Base-by-base conservation (phyloP, 2,888 invertebrate genomes). In the Alloscopus bannaensis region DNA sequence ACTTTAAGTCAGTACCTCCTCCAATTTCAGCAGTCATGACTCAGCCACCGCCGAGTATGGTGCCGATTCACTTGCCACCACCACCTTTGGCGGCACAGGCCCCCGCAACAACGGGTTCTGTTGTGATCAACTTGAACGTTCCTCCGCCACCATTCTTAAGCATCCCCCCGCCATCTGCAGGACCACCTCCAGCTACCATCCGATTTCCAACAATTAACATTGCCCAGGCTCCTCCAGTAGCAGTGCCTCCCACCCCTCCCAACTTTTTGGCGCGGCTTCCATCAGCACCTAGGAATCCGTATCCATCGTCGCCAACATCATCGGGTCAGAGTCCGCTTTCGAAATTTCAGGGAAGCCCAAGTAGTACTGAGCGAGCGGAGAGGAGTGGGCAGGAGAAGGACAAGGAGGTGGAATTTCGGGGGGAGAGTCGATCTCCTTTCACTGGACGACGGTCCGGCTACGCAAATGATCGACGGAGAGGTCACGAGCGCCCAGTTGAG, bases 41-140 rank as follows among this genome's bases (percentile, higher is more conserved):
- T 42, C 62, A 73, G 20, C 70, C 76, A 26, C 64, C 65, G 2
- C 66, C 72, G 11, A 28, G 57, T 29, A 50, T 69, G 11, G 52
- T 80, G 26, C 82, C 81, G 22, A 50, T 73, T 16, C 76, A 72
- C 36, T 24, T 82, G n/a, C n/a, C n/a, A 13, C 84, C 82, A 16
- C 82, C 82, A 4, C 81, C 81, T 22, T 4, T 66, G 1, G 11
- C 79, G n/a, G 55, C 59, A 26, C 36, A 71, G 22, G 16, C 55
- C 45, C 50, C 22, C 31, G 36, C 73, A 47, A 60, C 42, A 52
- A 24, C 75, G 55, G 47, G 59, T 31, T 69, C 66, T 64, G 28
- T 69, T 28, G 84, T 81, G 22, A 81, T 85, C 3, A 85, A 85
- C 47, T 45, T 82, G 18, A 84, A 81, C 47, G 78, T 85, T n/a